Evolutionary conservation across 2,797 vertebrate species (phyloP).

Genomic region (Galago senegalensis): DNA sequence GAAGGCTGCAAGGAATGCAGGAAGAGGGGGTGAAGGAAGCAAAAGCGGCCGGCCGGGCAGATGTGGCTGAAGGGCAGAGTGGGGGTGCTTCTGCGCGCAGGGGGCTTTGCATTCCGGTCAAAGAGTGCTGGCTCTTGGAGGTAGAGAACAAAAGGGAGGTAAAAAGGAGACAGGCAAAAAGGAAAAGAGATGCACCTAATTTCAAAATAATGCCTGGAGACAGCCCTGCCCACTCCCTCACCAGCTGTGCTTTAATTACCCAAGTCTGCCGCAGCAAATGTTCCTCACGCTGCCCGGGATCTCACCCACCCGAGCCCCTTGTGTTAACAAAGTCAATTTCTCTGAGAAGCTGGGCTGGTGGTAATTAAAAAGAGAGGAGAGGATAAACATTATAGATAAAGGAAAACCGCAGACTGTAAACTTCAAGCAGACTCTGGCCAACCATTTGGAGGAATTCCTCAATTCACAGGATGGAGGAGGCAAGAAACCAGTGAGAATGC

Average conservation of each 20-base stretch:
- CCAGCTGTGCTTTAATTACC: conserved; percentile 11
- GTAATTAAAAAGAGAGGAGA: conserved; percentile 8
- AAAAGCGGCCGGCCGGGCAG: not conserved
- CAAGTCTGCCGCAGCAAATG: not conserved
- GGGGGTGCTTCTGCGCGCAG: not conserved
- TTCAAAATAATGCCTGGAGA: not conserved
- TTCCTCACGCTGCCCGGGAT: not conserved
- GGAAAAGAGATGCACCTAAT: not conserved
- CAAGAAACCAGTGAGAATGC: not conserved
- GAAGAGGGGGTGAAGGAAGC: not conserved
- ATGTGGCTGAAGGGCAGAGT: not conserved
- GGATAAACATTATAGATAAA: conserved; percentile 16
- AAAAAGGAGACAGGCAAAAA: not conserved
- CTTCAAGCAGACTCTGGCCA: not conserved
- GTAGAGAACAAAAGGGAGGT: not conserved
- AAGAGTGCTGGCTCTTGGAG: not conserved
- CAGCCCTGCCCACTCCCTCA: not conserved
- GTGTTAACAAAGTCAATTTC: not conserved
- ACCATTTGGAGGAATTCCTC: not conserved
- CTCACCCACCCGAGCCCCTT: not conserved
- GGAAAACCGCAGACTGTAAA: conserved; percentile 42
- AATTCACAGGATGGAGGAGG: not conserved
- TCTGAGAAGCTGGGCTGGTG: conserved; percentile 45
- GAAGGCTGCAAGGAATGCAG: not conserved
- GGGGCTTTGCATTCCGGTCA: not conserved